These are phyloP conservation scores for Epizoanthus ramosus DNA, from an alignment of 92 coral and sea anemone genomes.

Conservation along the genomic window DNA sequence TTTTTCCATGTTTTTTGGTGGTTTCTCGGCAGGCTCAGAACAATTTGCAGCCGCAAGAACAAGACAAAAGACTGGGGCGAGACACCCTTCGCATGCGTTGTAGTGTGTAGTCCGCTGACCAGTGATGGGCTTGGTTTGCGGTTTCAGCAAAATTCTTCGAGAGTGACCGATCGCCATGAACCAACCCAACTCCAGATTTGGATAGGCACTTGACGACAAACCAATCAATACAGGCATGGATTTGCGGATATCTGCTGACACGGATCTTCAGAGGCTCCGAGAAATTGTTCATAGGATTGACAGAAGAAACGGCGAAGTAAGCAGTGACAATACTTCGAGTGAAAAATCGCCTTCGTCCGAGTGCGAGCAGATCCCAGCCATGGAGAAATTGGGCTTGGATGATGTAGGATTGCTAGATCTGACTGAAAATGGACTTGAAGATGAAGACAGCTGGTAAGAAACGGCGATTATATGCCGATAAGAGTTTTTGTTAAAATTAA, in stretches of 20 bases:
- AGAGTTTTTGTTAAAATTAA: background rate
- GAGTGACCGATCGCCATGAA: slow-evolving; percentile 11
- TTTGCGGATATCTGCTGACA: slow-evolving; percentile 85
- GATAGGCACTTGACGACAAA: slow-evolving; percentile 35
- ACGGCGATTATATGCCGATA: background rate
- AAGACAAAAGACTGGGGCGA: background rate
- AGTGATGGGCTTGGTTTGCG: slow-evolving; percentile 35
- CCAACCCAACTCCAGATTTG: slow-evolving; percentile 35
- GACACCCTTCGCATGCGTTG: background rate
- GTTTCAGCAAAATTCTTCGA: slow-evolving; percentile 33
- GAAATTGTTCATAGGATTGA: slow-evolving; percentile 87
- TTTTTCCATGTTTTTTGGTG: background rate
- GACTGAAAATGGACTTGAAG: slow-evolving; percentile 73
- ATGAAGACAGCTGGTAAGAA: slow-evolving; percentile 51
- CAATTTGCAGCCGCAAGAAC: no score
- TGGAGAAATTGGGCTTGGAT: slow-evolving; percentile 75
- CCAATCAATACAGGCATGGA: slow-evolving; percentile 71
- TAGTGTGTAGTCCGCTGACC: background rate
- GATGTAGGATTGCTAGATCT: slow-evolving; percentile 82
- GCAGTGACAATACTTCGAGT: slow-evolving; percentile 51
- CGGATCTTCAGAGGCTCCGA: slow-evolving; percentile 87
- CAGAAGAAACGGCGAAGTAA: slow-evolving; percentile 73
- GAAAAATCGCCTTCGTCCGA: slow-evolving; percentile 21
- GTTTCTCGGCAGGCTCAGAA: no score
- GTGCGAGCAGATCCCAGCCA: slow-evolving; percentile 41